Base-by-base conservation (phyloP, 2,797 vertebrate genomes). In the Cuculus canorus region DNA sequence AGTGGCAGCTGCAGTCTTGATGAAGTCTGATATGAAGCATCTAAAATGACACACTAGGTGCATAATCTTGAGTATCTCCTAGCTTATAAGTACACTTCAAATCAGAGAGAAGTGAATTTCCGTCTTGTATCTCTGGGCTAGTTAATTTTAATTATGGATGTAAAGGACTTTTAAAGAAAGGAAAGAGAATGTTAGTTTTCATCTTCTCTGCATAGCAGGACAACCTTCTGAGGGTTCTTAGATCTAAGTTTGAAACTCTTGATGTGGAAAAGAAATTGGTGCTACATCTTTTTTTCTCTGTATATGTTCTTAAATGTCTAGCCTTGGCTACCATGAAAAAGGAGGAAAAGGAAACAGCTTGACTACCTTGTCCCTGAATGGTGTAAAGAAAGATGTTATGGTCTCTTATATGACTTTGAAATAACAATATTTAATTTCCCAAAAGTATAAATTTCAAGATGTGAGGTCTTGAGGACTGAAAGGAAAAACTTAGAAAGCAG, bases 1-100 rank as follows among this genome's bases (percentile, higher is more conserved):
- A 92, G 89, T 73, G 43, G 54, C 68, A 94, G 81, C 86, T 94
- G 77, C 33, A 72, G 19, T 65, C 88, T 65, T 88, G 43, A 82
- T 91, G 76, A 93, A 37, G 39, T 39, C 39, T 75, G 75, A 21
- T 28, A 56, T 64, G 86, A 90, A 28, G 60, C 63, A 89, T 87
- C 92, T 82, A 22, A 72, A 84, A 63, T 33, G 71, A 63, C 23
- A 91, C 39, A 79, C 23, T 59, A 89, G 71, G 71, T 89, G 11
- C 39, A 9, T 80, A 84, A 82, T 66, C 78, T 92, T 75, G 32
- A 86, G 23, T 50, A 80, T 54, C 13, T 73, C n/a, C 50, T 66
- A 63, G 19, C 7, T 92, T 91, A 72, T 59, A 88, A 88, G 78
- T 76, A 82, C 45, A 69, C 35, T 64, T 75, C 35, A 64, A 84